phyloP scores from a whole-genome alignment of 2,888 invertebrate genomes.

The Scaptomyza caliginosa region DNA sequence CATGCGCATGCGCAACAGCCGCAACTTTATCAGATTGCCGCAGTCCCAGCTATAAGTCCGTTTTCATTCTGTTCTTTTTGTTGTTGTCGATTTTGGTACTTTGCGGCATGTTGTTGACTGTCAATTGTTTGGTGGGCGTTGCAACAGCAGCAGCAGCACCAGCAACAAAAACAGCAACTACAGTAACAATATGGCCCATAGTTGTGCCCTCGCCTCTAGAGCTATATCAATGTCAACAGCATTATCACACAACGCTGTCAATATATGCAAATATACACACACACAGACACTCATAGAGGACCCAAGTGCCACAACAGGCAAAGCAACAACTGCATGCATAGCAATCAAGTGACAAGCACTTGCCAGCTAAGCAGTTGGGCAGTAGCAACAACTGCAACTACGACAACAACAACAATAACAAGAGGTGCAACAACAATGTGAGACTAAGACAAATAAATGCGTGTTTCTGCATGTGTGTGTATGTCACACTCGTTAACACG shows the following conservation, averaged over 20 bases:
- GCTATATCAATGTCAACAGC: slow-evolving; percentile 80
- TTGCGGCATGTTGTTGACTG: slow-evolving; percentile 75
- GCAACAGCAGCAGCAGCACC: slow-evolving; percentile 44
- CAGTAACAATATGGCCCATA: slow-evolving; percentile 44
- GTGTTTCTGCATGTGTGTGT: slow-evolving; percentile 62
- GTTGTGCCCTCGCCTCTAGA: slow-evolving; percentile 52
- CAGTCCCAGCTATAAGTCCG: slow-evolving; percentile 34
- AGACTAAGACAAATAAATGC: slow-evolving; percentile 74
- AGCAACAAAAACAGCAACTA: slow-evolving; percentile 30
- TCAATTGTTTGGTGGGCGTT: slow-evolving; percentile 78
- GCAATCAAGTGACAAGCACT: slow-evolving; percentile 63
- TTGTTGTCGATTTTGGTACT: slow-evolving; percentile 28
- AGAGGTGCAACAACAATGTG: slow-evolving; percentile 49
- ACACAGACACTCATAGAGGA: slow-evolving; percentile 3
- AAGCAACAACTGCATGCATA: slow-evolving; percentile 42
- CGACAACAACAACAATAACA: slow-evolving; percentile 25
- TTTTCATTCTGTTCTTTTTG: slow-evolving; percentile 21
- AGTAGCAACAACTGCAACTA: slow-evolving; percentile 45
- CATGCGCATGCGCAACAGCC: slow-evolving; percentile 82
- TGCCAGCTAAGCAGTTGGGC: slow-evolving; percentile 49
- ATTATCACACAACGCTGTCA: slow-evolving; percentile 80
- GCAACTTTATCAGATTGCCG: slow-evolving; percentile 80
- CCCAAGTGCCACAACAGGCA: slow-evolving; percentile 41
- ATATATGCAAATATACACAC: slow-evolving; percentile 77
- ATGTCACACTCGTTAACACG: slow-evolving; percentile 81